A percentile compares a stretch with the other conserved stretches of the same genome.
Conservation (phyloP, 1,140 invertebrate species). For the Tetragonula clypearis region DNA sequence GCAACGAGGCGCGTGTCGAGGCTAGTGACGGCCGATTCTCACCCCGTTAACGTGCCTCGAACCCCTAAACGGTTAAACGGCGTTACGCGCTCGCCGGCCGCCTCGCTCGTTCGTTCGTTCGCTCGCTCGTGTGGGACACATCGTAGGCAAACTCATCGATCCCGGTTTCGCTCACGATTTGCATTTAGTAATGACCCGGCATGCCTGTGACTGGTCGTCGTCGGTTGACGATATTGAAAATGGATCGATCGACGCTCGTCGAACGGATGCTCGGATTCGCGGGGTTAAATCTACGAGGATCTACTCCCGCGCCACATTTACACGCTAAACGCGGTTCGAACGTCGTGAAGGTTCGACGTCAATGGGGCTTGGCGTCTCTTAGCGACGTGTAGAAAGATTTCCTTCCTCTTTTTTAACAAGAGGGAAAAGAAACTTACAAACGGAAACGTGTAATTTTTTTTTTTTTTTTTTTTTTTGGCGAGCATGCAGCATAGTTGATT, state of each 20-base stretch:
- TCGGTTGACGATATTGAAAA: conserved; percentile 61
- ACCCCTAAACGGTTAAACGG: conserved; percentile 71
- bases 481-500: too few relatives aligned
- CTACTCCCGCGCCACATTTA: neutral
- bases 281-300: conserved; percentile 47
- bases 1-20: conserved; percentile 75
- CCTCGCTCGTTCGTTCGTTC: conserved; percentile 42
- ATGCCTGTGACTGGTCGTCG: conserved; percentile 45
- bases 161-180: conserved; percentile 68
- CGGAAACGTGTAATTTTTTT: too few relatives aligned
- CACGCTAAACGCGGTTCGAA: too few relatives aligned
- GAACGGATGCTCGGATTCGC: conserved; percentile 23
- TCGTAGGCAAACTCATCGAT: conserved; percentile 70
- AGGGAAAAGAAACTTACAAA: too few relatives aligned
- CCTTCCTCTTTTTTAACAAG: neutral
- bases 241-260: conserved; percentile 39
- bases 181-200: conserved; percentile 76
- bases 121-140: conserved; percentile 53
- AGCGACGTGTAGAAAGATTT: neutral
- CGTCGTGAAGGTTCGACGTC: neutral
- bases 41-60: conserved; percentile 63
- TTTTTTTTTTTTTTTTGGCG: too few relatives aligned
- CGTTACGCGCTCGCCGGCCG: conserved; percentile 64
- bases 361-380: neutral
- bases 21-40: conserved; percentile 66